phyloP scores from a whole-genome alignment of 2,888 invertebrate genomes.

The Macrosiphum euphorbiae region DNA sequence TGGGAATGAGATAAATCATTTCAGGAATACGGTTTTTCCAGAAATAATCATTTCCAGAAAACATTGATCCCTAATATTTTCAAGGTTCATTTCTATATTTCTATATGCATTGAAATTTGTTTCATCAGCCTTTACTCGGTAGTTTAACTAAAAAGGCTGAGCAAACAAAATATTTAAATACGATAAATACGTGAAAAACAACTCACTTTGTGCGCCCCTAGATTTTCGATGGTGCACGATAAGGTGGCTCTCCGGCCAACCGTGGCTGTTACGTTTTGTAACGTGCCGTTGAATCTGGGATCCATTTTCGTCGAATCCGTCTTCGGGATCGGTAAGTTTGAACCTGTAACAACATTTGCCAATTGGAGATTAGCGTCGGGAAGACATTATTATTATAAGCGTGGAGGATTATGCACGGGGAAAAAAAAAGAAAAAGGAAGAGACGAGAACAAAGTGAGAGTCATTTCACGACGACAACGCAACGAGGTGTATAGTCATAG shows the following conservation, averaged over 20 bases:
- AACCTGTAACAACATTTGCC: conserved; percentile 26
- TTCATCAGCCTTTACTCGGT: not conserved
- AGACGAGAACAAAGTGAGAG: not conserved
- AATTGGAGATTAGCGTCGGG: conserved; percentile 19
- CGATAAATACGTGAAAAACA: not conserved
- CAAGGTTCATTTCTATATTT: not conserved
- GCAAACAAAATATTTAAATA: not conserved
- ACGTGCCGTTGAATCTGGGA: conserved; percentile 80
- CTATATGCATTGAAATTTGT: not conserved
- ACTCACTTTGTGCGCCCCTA: conserved; percentile 82
- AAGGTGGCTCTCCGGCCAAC: conserved; percentile 82
- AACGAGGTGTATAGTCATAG: conserved; percentile 1
- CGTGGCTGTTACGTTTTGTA: conserved; percentile 82
- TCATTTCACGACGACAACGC: not conserved
- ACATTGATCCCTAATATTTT: not conserved
- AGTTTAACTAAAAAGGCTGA: not conserved
- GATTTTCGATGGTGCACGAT: conserved; percentile 80
- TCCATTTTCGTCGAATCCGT: conserved; percentile 69
- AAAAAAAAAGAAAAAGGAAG: not conserved
- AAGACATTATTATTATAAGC: not conserved
- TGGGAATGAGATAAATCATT: not conserved
- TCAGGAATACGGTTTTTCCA: not conserved
- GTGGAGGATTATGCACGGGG: not conserved
- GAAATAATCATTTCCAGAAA: not conserved
- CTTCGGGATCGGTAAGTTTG: conserved; percentile 5